These are phyloP conservation scores for Plusia festucae DNA, from an alignment of 2,888 invertebrate species.

Conservation along the genomic window DNA sequence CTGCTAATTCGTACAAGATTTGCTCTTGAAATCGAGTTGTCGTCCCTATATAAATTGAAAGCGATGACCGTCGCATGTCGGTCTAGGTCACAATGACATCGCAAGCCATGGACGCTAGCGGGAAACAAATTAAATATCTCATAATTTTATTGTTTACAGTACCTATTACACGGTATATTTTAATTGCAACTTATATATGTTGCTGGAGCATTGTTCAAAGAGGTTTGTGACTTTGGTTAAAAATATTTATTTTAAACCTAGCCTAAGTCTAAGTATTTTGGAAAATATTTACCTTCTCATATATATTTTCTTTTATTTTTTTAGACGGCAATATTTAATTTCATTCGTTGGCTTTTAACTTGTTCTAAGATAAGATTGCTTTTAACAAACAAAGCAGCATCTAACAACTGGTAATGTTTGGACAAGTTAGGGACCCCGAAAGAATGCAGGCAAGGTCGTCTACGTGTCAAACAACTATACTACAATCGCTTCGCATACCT, in stretches of 20 bases:
- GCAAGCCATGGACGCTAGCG: constrained; percentile 58
- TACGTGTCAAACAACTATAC: constrained; percentile 54
- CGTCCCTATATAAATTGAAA: constrained; percentile 77
- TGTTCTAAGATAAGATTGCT: constrained; percentile 21
- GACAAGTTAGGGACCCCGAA: constrained; percentile 65
- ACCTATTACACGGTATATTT: constrained; percentile 11
- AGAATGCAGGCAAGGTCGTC: constrained; percentile 71
- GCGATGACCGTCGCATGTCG: constrained; percentile 76
- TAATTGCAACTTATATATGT: constrained; percentile 16
- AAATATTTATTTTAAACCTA: not conserved
- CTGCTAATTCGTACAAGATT: constrained; percentile 54
- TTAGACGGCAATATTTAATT: too few species aligned
- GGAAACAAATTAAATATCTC: constrained; percentile 23
- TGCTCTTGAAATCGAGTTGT: constrained; percentile 73
- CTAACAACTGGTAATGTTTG: constrained; percentile 61
- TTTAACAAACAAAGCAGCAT: constrained; percentile 55
- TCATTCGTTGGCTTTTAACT: constrained; percentile 15
- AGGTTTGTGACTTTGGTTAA: not conserved
- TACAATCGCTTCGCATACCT: constrained; percentile 52
- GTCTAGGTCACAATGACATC: constrained; percentile 73
- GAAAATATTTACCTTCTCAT: not conserved
- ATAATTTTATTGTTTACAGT: constrained; percentile 2
- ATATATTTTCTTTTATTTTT: too few species aligned
- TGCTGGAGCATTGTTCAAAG: constrained; percentile 8
- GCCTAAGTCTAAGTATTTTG: not conserved